These are phyloP conservation scores for Drosophila monieri DNA, from an alignment of 2,888 invertebrate species.

Conservation along the genomic window DNA sequence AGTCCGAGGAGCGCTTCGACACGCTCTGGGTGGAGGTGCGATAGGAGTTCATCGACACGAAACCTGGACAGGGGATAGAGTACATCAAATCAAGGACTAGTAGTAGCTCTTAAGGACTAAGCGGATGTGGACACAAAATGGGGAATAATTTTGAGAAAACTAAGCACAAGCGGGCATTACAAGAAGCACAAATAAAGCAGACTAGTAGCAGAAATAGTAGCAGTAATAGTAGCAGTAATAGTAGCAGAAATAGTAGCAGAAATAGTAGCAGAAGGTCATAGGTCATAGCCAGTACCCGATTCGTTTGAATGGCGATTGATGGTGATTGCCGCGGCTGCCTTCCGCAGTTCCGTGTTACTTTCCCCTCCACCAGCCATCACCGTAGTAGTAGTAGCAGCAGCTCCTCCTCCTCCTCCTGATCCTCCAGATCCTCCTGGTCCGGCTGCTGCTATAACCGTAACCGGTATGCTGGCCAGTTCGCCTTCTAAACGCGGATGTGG, in stretches of 20 bases:
- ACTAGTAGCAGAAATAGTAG: background rate
- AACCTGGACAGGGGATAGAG: no score
- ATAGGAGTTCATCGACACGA: slow-evolving; percentile 87
- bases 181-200: background rate
- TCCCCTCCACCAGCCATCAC: slow-evolving; percentile 37
- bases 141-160: no score
- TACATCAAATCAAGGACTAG: no score
- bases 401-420: background rate
- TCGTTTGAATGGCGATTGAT: slow-evolving; percentile 84
- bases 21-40: slow-evolving; percentile 87
- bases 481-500: background rate
- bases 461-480: background rate
- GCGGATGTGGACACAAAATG: background rate
- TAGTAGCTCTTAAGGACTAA: background rate
- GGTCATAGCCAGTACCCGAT: slow-evolving; percentile 79
- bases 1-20: slow-evolving; percentile 86
- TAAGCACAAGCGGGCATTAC: background rate
- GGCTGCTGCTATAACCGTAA: background rate
- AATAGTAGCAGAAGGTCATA: background rate
- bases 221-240: background rate
- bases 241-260: background rate
- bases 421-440: no score
- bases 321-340: slow-evolving; percentile 64
- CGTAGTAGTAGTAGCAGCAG: background rate
- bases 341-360: slow-evolving; percentile 81